Base-by-base conservation (phyloP, 2,888 invertebrate species). In the Pharmacophagus antenor region DNA sequence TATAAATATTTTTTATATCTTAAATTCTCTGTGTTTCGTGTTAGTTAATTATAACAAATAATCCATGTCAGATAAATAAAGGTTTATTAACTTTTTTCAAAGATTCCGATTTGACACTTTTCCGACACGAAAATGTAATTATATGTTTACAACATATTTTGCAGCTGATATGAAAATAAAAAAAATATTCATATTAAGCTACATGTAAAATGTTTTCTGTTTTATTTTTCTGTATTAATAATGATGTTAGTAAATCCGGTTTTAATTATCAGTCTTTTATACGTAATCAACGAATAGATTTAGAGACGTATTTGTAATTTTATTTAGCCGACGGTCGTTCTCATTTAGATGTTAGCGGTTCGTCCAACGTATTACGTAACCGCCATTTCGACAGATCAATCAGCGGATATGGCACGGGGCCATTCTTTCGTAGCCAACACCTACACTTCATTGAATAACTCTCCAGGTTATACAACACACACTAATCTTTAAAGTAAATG, bases 351-450 rank as follows among this genome's bases (percentile, higher is more conserved):
- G 77, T 79, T 80, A 80, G 78, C 79, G 79, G 80, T 79, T 76
- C 76, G 80, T 82, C 80, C 75, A 76, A 82, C 80, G 79, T 71
- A 72, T 67, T 80, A 82, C 84, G 76, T 86, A 88, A 77, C 74
- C 76, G 68, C 72, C 72, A 81, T 89, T 88, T 84, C 89, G 74
- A 85, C 84, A 88, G 77, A 70, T 76, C 75, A 74, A 71, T 73
- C 75, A 68, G 63, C 74, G 70, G 85, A 89, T 88, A 88, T 86
- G 77, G 88, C 85, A 87, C 88, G 85, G 88, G 88, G 88, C 81
- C 88, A 79, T 71, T 84, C 80, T 82, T 84, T 84, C 83, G 76
- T 72, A 74, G 82, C 74, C 77, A 78, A 84, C 85, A 77, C 85
- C 86, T 76, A 85, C 81, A 76, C n/a, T 79, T 77, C 67, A 85